Base-by-base conservation (phyloP, 2,113 vertebrate genomes). In the Strix uralensis region DNA sequence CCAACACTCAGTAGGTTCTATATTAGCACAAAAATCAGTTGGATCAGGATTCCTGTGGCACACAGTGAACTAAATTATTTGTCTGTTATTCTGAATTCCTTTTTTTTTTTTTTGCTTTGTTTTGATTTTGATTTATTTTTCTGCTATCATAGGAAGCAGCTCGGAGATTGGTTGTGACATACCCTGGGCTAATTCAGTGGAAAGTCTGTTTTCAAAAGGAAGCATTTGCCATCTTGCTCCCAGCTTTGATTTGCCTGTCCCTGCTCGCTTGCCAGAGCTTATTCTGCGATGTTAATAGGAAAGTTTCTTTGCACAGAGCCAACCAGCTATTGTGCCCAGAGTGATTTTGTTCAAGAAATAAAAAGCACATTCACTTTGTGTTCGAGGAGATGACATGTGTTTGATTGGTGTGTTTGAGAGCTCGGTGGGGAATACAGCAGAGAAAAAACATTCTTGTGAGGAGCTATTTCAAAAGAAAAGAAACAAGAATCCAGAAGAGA, bases 401-500 rank as follows among this genome's bases (percentile, higher is more conserved):
- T 74, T 80, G 78, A 57, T 61, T 47, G 74, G 62, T 46, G 66
- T 63, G 59, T 5, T 36, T 42, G 54, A 70, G 81, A 85, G 81
- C 81, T 81, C 3, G 1, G 61, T 65, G 63, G 70, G 77, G 94
- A 91, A 75, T 14, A 51, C 32, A n/a, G 79, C 71, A 69, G 66
- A 75, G 81, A 81, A 72, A 66, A 52, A 52, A 52, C 66, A 32
- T 30, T 78, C 89, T 47, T 23, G 14, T 40, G 71, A 92, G 91
- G 89, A 94, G 74, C 57, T 49, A 3, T 90, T 61, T 78, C n/a
- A 44, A 88, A 92, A 93, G 82, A 44, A 88, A 63, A 96, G 92
- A 77, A 94, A 58, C 79, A 78, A 92, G 90, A 86, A 81, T 82
- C 52, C 85, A n/a, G 65, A 49, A 70, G 92, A 96, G 96, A 95